A percentile compares a stretch with the other conserved stretches of the same genome.
These are phyloP conservation scores for Drosophila monieri DNA, from an alignment of 2,888 invertebrate species.

Conservation along the genomic window DNA sequence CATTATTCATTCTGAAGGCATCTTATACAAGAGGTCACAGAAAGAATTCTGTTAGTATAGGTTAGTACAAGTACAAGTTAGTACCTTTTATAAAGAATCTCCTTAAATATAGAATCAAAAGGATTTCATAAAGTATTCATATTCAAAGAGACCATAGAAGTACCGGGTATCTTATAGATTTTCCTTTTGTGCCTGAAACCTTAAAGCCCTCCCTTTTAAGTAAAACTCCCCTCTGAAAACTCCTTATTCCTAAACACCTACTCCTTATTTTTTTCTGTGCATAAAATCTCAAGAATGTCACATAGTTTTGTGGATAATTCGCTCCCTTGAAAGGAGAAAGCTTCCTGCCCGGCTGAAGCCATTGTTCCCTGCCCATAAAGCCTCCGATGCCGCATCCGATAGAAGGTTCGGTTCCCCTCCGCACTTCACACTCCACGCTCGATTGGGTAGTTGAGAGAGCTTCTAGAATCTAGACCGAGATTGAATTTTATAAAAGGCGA, in stretches of 20 bases:
- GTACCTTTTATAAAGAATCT: too few relatives aligned
- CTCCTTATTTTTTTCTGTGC: background rate
- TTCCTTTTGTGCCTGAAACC: too few relatives aligned
- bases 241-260: too few relatives aligned
- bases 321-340: conserved; percentile 1
- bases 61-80: too few relatives aligned
- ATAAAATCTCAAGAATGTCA: conserved; percentile 26
- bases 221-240: too few relatives aligned
- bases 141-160: too few relatives aligned
- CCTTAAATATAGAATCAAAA: too few relatives aligned
- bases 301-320: conserved; percentile 38
- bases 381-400: conserved; percentile 28
- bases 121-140: too few relatives aligned
- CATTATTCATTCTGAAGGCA: conserved; percentile 24
- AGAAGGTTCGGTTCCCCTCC: conserved; percentile 4
- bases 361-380: conserved; percentile 42
- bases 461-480: conserved; percentile 7
- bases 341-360: conserved; percentile 11
- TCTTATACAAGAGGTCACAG: conserved; percentile 7
- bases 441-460: conserved; percentile 16
- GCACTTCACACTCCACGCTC: background rate
- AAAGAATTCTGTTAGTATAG: background rate
- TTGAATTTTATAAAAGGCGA: conserved; percentile 23
- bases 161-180: too few relatives aligned
- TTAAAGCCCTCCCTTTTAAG: too few relatives aligned